Percentiles rank a stretch among this genome's conserved stretches.
Conservation (phyloP, 2,797 vertebrate genomes). For the Syndactyla subalaris region DNA sequence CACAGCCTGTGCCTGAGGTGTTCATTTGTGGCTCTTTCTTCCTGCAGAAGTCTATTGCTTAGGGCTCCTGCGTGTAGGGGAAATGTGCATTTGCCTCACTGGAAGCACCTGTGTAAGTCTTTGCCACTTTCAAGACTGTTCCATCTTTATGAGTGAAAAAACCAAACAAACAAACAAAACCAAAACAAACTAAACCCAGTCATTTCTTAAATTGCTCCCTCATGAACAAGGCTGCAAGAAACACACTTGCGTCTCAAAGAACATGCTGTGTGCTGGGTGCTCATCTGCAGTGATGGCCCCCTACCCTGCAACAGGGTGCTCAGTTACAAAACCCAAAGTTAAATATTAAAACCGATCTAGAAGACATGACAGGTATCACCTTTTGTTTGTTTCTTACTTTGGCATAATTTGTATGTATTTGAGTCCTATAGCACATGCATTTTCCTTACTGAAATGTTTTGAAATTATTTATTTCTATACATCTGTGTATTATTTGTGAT, state of each 20-base stretch:
- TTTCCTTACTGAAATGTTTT: not conserved
- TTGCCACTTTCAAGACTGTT: not conserved
- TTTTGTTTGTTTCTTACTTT: not conserved
- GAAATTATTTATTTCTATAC: not conserved
- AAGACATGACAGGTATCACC: not conserved
- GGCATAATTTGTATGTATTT: not conserved
- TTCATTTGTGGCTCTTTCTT: too few species aligned
- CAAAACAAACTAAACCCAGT: too few species aligned
- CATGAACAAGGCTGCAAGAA: not conserved
- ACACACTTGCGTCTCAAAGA: not conserved
- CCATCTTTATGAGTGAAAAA: not conserved
- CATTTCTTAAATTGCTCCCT: not conserved
- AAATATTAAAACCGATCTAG: not conserved
- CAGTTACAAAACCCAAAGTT: not conserved
- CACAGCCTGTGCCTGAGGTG: not conserved
- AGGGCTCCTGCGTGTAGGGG: not conserved
- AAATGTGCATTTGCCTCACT: not conserved
- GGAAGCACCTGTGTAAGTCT: not conserved
- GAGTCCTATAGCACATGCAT: not conserved
- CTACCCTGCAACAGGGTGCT: not conserved
- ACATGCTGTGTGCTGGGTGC: not conserved
- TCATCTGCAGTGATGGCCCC: not conserved
- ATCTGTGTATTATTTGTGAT: not conserved
- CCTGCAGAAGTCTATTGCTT: not conserved
- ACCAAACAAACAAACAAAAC: too few species aligned